Evolutionary conservation across 2,888 invertebrate species (phyloP).

Genomic region (Brachyopa scutellaris): DNA sequence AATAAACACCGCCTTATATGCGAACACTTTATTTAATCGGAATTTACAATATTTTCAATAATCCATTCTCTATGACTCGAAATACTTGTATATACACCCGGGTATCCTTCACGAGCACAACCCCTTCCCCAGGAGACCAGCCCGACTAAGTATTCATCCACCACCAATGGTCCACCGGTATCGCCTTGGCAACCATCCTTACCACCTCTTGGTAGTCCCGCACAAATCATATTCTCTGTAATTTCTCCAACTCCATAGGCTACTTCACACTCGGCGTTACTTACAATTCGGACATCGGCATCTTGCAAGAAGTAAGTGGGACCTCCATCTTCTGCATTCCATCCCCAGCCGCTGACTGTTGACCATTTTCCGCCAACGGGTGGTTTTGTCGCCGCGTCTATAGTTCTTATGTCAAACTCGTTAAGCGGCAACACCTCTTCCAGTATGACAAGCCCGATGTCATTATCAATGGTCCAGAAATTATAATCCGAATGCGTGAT

Average conservation of each 20-base stretch:
- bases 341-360: conserved; percentile 53
- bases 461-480: conserved; percentile 83
- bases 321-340: conserved; percentile 49
- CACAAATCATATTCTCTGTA: conserved; percentile 84
- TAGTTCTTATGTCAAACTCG: conserved; percentile 76
- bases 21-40: too few species aligned
- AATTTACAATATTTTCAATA: too few species aligned
- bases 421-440: conserved; percentile 76
- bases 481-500: conserved; percentile 82
- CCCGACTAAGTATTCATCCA: conserved; percentile 77
- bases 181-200: conserved; percentile 82
- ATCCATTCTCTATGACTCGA: conserved; percentile 77
- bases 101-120: conserved; percentile 81
- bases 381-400: conserved; percentile 73
- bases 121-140: conserved; percentile 83
- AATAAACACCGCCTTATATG: too few species aligned
- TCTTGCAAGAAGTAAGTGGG: conserved; percentile 80
- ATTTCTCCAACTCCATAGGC: conserved; percentile 82
- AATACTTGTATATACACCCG: conserved; percentile 82
- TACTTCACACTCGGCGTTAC: conserved; percentile 80
- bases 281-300: conserved; percentile 83
- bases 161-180: conserved; percentile 79
- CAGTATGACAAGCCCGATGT: conserved; percentile 82
- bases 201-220: conserved; percentile 81
- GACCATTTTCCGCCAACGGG: conserved; percentile 50